Percentiles rank a stretch among this genome's conserved stretches.
phyloP scores from a whole-genome alignment of 1,140 invertebrate species.

The Trialeurodes vaporariorum region DNA sequence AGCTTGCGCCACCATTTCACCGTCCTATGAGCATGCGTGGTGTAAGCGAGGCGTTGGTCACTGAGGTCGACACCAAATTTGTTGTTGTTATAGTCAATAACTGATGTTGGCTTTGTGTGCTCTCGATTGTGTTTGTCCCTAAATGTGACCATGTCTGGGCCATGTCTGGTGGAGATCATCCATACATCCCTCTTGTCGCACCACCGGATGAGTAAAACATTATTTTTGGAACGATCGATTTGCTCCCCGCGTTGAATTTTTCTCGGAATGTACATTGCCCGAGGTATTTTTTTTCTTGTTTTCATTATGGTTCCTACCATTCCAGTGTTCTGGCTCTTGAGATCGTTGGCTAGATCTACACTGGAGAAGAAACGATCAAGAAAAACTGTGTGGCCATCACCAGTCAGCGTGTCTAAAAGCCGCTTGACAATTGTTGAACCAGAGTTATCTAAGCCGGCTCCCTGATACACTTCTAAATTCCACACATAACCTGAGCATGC shows the following conservation, averaged over 20 bases:
- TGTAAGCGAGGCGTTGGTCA: too few relatives aligned
- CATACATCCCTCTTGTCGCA: conserved; percentile 30
- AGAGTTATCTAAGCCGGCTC: conserved; percentile 27
- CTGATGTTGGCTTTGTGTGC: conserved; percentile 26
- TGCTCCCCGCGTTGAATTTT: conserved; percentile 20
- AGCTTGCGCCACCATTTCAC: too few relatives aligned
- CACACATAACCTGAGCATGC: conserved; percentile 27
- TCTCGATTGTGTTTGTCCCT: conserved; percentile 19
- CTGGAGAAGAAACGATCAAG: conserved; percentile 20
- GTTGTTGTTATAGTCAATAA: conserved; percentile 31
- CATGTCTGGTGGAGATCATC: conserved; percentile 29
- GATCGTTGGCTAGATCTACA: conserved; percentile 22
- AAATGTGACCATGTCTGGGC: conserved; percentile 23
- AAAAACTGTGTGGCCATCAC: conserved; percentile 25
- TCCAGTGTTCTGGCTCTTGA: conserved; percentile 20
- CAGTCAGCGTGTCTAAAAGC: conserved; percentile 20
- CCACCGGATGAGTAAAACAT: conserved; percentile 27
- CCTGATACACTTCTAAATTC: conserved; percentile 32
- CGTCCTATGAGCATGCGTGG: too few relatives aligned
- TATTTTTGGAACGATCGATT: conserved; percentile 20
- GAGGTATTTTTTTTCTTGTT: conserved; percentile 23
- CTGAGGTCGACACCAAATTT: conserved; percentile 34
- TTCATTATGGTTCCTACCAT: conserved; percentile 19
- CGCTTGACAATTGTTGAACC: conserved; percentile 21
- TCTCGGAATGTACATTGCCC: conserved; percentile 15